phyloP scores from a whole-genome alignment of 2,888 invertebrate genomes.

The Leptinotarsa haldemani region DNA sequence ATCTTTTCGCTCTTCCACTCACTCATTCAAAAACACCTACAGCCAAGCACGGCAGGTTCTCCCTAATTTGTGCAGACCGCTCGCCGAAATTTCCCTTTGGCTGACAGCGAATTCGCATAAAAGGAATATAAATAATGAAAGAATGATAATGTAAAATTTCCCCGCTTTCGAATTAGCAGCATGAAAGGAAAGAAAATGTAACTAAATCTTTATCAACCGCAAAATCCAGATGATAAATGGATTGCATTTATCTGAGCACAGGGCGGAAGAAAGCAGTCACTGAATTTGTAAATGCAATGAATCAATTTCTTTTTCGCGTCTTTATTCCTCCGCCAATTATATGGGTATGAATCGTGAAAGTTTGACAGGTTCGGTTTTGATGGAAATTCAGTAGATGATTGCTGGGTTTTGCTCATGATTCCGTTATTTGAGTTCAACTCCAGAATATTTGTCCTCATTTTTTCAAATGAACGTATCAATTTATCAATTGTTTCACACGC shows the following conservation, averaged over 20 bases:
- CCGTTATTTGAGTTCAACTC: too few species aligned
- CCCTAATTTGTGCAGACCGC: slow-evolving; percentile 4
- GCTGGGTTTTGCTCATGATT: background rate
- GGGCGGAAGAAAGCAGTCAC: slow-evolving; percentile 60
- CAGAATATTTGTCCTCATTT: too few species aligned
- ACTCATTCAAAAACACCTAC: too few species aligned
- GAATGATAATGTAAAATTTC: slow-evolving; percentile 65
- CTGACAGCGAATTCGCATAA: slow-evolving; percentile 44
- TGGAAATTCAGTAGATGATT: background rate
- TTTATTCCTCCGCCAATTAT: slow-evolving; percentile 63
- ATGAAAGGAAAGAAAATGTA: slow-evolving; percentile 62
- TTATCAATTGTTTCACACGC: too few species aligned
- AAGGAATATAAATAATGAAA: slow-evolving; percentile 63
- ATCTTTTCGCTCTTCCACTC: too few species aligned
- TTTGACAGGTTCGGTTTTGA: slow-evolving; percentile 51
- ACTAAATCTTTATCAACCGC: slow-evolving; percentile 66
- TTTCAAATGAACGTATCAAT: too few species aligned
- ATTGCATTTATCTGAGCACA: slow-evolving; percentile 59
- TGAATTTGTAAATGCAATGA: slow-evolving; percentile 56
- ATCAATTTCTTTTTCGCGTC: slow-evolving; percentile 52
- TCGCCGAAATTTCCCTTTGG: slow-evolving; percentile 29
- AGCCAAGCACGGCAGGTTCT: background rate
- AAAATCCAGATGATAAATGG: slow-evolving; percentile 64
- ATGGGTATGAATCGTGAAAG: slow-evolving; percentile 62
- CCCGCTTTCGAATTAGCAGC: slow-evolving; percentile 60